phyloP scores from a whole-genome alignment of 2,113 vertebrate genomes.

The Leucosticte australis region DNA sequence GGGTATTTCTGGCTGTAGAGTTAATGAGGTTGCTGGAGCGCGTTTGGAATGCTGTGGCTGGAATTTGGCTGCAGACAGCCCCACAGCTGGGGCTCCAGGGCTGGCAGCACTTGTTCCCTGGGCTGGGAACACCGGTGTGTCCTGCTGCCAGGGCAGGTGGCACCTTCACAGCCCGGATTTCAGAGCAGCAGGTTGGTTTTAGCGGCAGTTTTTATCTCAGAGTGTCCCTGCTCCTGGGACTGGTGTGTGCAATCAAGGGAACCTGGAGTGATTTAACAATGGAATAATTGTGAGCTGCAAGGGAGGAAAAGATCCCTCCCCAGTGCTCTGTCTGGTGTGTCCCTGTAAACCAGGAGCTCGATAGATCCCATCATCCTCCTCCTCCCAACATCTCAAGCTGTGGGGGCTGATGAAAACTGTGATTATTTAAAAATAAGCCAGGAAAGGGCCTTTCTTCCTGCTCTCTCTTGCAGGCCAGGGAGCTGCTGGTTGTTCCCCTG shows the following conservation, averaged over 20 bases:
- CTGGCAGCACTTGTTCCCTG: neutral
- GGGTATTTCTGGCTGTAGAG: neutral
- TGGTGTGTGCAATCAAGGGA: neutral
- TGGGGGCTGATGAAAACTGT: neutral
- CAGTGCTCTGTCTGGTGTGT: neutral
- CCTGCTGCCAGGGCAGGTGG: neutral
- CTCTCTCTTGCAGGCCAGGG: neutral
- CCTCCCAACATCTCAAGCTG: neutral
- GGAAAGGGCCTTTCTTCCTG: neutral
- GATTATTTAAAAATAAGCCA: neutral
- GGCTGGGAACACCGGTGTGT: rapidly evolving
- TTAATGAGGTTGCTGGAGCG: neutral
- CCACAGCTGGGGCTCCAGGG: neutral
- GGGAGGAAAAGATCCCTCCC: neutral
- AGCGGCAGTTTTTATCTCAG: neutral
- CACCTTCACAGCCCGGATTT: rapidly evolving
- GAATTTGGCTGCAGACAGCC: neutral
- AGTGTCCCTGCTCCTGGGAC: rapidly evolving
- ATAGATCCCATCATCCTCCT: neutral
- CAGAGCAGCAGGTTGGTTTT: neutral
- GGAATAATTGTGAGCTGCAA: rapidly evolving
- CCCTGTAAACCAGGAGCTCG: neutral
- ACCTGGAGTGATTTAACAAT: neutral
- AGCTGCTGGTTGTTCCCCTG: neutral
- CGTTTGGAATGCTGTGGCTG: neutral